Percentiles rank a stretch among this genome's conserved stretches.
phyloP scores from a whole-genome alignment of 2,113 vertebrate genomes.

The Carassius carassius region DNA sequence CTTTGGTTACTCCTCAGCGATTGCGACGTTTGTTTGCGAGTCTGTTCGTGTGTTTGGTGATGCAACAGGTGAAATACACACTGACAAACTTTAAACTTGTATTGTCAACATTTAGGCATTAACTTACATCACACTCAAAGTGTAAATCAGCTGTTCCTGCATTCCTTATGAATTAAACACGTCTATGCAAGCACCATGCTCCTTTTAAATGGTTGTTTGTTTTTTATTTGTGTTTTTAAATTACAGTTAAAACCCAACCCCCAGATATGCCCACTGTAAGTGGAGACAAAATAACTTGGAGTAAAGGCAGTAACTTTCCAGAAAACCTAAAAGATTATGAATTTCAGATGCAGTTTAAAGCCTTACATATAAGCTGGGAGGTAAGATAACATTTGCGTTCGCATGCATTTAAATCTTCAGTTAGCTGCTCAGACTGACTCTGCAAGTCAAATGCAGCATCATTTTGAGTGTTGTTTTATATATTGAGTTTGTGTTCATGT shows the following conservation, averaged over 20 bases:
- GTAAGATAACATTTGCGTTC: slow-evolving; percentile 53
- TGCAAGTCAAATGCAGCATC: no score
- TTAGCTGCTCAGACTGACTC: no score
- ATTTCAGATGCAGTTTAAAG: slow-evolving; percentile 66
- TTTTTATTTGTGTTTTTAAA: background rate
- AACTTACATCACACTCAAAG: background rate
- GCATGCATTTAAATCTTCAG: background rate
- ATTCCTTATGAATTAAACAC: background rate
- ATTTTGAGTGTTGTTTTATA: no score
- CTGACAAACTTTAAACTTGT: background rate
- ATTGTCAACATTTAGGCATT: no score
- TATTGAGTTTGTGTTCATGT: no score
- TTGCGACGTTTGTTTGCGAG: no score
- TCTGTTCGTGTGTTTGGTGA: background rate
- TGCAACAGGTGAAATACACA: background rate
- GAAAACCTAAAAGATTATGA: rapidly evolving
- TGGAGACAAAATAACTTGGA: slow-evolving; percentile 61
- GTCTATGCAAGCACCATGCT: background rate
- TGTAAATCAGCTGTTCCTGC: background rate
- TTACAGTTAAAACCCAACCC: slow-evolving; percentile 67
- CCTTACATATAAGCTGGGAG: slow-evolving; percentile 48
- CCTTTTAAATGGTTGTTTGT: background rate
- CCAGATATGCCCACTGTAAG: slow-evolving; percentile 55
- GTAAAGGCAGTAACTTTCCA: slow-evolving; percentile 33
- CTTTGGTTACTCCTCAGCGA: background rate